Percentiles rank a stretch among this genome's conserved stretches.
phyloP scores from a whole-genome alignment of 2,113 vertebrate species.

The Phylloscopus trochiloides region DNA sequence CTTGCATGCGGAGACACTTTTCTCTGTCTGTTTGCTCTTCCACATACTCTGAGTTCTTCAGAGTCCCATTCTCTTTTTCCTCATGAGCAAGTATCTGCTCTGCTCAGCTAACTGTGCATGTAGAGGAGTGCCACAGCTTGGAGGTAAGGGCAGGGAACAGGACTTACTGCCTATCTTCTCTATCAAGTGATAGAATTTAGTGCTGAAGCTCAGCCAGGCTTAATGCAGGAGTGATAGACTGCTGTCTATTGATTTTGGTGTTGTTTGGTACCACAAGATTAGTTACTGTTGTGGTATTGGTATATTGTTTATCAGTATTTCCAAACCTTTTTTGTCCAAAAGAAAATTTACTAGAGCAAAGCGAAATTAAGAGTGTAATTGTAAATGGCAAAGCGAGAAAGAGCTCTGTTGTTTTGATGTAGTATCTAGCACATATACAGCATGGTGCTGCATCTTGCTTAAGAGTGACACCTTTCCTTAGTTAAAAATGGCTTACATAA shows the following conservation, averaged over 20 bases:
- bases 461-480: neutral
- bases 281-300: neutral
- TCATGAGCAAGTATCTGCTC: neutral
- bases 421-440: neutral
- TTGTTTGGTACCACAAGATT: neutral
- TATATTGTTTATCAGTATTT: neutral
- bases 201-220: neutral
- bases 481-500: neutral
- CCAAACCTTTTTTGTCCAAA: neutral
- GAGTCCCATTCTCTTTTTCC: neutral
- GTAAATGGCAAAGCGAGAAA: neutral
- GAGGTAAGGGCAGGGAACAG: neutral
- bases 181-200: neutral
- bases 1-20: neutral
- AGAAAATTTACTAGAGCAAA: neutral
- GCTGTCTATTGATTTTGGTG: neutral
- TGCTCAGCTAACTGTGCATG: neutral
- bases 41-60: neutral
- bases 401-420: neutral
- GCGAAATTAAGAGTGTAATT: neutral
- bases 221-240: neutral
- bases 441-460: neutral
- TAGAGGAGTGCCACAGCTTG: neutral
- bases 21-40: neutral
- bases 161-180: fast-evolving